These are phyloP conservation scores for Aricia artaxerxes DNA, from an alignment of 2,888 invertebrate genomes.

Conservation along the genomic window DNA sequence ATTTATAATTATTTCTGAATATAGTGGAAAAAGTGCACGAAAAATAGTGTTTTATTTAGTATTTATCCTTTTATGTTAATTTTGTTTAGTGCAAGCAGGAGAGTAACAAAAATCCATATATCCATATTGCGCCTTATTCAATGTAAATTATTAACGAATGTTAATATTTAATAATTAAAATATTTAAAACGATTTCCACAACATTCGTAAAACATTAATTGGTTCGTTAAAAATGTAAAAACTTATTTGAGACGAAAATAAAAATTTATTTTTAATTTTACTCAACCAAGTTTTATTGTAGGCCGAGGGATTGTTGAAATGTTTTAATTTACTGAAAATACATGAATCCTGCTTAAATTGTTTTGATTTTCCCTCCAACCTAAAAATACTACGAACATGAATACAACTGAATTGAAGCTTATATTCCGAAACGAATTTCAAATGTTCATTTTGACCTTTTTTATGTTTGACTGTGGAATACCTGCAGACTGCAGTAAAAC, in stretches of 20 bases:
- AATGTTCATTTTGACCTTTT: not conserved
- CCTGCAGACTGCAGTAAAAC: too few species aligned
- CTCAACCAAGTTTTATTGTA: not conserved
- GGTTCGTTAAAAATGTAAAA: conserved; percentile 25
- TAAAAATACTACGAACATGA: not conserved
- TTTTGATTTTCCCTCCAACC: not conserved
- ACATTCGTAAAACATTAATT: conserved; percentile 27
- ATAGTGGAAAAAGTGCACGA: too few species aligned
- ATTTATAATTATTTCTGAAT: too few species aligned
- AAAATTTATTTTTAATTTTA: conserved; percentile 2
- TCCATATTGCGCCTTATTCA: not conserved
- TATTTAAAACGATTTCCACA: not conserved
- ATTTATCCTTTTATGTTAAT: too few species aligned
- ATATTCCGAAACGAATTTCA: not conserved
- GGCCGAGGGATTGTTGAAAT: not conserved
- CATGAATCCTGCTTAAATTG: not conserved
- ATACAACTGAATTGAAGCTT: not conserved
- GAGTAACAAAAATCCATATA: not conserved
- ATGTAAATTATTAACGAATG: not conserved
- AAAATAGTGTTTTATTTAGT: too few species aligned
- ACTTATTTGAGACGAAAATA: not conserved
- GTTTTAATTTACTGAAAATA: conserved; percentile 9
- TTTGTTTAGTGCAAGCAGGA: too few species aligned
- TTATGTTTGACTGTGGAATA: not conserved
- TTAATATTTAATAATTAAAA: conserved; percentile 5